Conservation (phyloP, 2,113 vertebrate species). For the Hucho hucho region DNA sequence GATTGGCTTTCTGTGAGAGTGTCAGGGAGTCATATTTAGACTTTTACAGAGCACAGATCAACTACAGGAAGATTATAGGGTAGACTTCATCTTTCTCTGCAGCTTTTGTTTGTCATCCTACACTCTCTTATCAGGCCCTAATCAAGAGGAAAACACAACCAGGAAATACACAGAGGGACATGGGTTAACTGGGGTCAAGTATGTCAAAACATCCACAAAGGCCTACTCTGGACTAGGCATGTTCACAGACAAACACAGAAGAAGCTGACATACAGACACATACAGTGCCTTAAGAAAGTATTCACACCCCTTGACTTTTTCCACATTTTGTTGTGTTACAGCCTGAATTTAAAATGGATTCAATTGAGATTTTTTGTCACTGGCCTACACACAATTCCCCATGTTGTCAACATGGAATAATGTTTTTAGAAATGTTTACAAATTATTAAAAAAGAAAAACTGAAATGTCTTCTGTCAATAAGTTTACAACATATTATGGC, state of each 20-base stretch:
- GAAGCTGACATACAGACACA: background rate
- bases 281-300: background rate
- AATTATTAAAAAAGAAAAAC: no score
- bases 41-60: conserved; percentile 38
- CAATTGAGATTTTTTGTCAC: no score
- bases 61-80: no score
- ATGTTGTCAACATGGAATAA: no score
- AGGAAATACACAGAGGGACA: conserved; percentile 41
- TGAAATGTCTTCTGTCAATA: no score
- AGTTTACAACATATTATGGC: no score
- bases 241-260: background rate
- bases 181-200: conserved; percentile 46
- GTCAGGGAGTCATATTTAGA: conserved; percentile 7
- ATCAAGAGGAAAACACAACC: conserved; percentile 25
- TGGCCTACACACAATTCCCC: no score
- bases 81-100: conserved; percentile 23
- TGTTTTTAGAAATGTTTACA: no score
- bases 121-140: conserved; percentile 30
- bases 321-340: no score
- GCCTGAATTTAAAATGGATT: no score
- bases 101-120: conserved; percentile 35
- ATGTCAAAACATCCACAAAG: conserved; percentile 18
- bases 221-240: background rate
- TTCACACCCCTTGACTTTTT: no score
- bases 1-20: conserved; percentile 34